Base-by-base conservation (phyloP, 2,888 invertebrate genomes). In the Alviniconcha strummeri region DNA sequence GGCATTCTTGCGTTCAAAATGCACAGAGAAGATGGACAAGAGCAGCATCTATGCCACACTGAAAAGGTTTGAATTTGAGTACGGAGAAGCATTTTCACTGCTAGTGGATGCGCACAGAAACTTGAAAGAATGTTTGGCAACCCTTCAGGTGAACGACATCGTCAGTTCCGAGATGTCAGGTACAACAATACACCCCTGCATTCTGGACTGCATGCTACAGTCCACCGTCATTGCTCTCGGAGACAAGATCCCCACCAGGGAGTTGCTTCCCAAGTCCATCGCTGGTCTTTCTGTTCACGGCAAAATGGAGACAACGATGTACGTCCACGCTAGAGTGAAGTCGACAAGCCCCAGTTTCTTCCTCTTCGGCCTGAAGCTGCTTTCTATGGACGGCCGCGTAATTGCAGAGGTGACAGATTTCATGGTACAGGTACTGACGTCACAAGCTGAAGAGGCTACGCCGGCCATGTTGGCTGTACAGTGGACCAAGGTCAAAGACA, bases 141-240 rank as follows among this genome's bases (percentile, higher is more conserved):
- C 85, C 71, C 82, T 89, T 15, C 67, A 75, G 19, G 69, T 88
- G 6, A 85, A 86, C 52, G 85, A 86, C n/a, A 75, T 54, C 8
- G 78, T 88, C 15, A 79, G 82, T 54, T 75, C 79, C 13, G 86
- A 89, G 69, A 78, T 86, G 19, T 71, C 84, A 11, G 71, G 80
- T 19, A 89, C 88, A 15, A 83, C 85, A 36, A 75, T 89, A 15
- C 89, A 89, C 75, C 89, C 89, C n/a, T 85, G 87, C 15, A 81
- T 89, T 8, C 83, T 89, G 15, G 89, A 89, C 83, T 86, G 87
- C 17, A 85, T 88, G 84, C 84, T 88, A 60, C 89, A 89, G 75
- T 85, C 87, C 80, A 19, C 84, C 87, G 75, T 55, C 17, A 15
- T 75, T 11, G 17, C n/a, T 55, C 52, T 75, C 54, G 56, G 55